Evolutionary conservation across 1,140 invertebrate species (phyloP).

Genomic region (Plectrocnemia conspersa): DNA sequence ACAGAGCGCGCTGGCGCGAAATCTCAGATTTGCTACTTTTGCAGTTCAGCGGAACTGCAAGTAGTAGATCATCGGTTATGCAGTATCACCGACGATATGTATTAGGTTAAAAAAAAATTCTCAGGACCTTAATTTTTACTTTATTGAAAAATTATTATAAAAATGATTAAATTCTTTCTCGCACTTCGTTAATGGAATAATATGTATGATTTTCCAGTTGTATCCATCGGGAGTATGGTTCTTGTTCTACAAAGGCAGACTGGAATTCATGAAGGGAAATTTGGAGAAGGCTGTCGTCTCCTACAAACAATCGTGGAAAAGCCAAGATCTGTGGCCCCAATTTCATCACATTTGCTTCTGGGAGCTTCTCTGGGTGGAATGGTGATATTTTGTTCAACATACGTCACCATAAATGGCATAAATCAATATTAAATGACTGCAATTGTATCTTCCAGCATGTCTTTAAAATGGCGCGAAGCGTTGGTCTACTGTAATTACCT

Average conservation of each 20-base stretch:
- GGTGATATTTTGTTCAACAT: slow-evolving; percentile 49
- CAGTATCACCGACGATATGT: no score
- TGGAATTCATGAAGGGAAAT: slow-evolving; percentile 78
- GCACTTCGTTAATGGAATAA: no score
- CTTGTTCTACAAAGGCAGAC: slow-evolving; percentile 82
- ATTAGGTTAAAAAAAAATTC: no score
- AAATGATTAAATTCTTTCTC: neutral
- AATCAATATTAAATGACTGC: neutral
- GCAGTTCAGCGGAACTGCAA: no score
- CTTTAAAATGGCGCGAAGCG: slow-evolving; percentile 67
- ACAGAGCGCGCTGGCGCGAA: no score
- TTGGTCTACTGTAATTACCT: slow-evolving; percentile 68
- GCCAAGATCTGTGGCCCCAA: slow-evolving; percentile 84
- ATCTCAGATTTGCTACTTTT: no score
- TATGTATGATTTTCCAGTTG: slow-evolving; percentile 48
- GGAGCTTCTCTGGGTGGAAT: slow-evolving; percentile 90
- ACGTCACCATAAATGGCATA: neutral
- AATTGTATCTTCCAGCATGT: slow-evolving; percentile 44
- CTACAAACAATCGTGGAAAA: slow-evolving; percentile 80
- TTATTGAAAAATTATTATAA: neutral
- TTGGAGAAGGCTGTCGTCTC: slow-evolving; percentile 68
- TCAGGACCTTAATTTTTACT: neutral
- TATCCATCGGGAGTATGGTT: slow-evolving; percentile 88
- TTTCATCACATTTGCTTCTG: slow-evolving; percentile 94
- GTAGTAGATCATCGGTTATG: no score